phyloP scores from a whole-genome alignment of 2,797 vertebrate genomes.

The Sebastes goodei region DNA sequence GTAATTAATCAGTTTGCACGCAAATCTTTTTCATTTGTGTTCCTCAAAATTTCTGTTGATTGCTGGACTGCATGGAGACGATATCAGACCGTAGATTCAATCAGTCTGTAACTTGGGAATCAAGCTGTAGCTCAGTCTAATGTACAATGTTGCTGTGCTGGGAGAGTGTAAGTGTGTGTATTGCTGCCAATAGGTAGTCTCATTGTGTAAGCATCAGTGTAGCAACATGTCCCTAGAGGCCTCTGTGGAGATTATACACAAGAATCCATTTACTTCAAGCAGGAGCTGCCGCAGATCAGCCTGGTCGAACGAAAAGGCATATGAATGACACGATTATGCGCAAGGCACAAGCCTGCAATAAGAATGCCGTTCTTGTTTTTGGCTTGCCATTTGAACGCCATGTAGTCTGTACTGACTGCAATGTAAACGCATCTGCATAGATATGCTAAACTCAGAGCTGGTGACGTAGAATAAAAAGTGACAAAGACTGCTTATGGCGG shows the following conservation, averaged over 20 bases:
- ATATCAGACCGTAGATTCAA: not conserved
- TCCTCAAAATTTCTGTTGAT: not conserved
- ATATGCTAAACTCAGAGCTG: too few relatives aligned
- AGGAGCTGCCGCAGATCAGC: slow-evolving; percentile 19
- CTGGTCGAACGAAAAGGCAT: too few relatives aligned
- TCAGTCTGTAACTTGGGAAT: slow-evolving; percentile 2
- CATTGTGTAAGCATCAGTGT: slow-evolving; percentile 67
- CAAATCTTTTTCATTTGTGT: slow-evolving; percentile 4
- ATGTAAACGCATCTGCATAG: too few relatives aligned
- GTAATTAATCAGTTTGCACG: not conserved
- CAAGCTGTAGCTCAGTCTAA: slow-evolving; percentile 15
- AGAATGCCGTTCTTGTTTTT: too few relatives aligned
- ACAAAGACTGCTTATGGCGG: too few relatives aligned
- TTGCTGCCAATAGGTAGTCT: slow-evolving; percentile 55
- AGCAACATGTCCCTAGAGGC: slow-evolving; percentile 53
- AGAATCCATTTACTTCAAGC: slow-evolving; percentile 64
- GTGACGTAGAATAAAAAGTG: too few relatives aligned
- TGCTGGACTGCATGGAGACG: not conserved
- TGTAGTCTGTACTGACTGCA: too few relatives aligned
- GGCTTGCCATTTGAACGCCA: too few relatives aligned
- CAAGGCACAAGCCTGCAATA: too few relatives aligned
- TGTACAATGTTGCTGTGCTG: slow-evolving; percentile 1
- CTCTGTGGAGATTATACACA: slow-evolving; percentile 60
- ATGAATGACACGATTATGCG: too few relatives aligned
- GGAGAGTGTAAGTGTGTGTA: slow-evolving; percentile 27